Evolutionary conservation across 2,113 vertebrate species (phyloP).

Genomic region (Entosphenus tridentatus): DNA sequence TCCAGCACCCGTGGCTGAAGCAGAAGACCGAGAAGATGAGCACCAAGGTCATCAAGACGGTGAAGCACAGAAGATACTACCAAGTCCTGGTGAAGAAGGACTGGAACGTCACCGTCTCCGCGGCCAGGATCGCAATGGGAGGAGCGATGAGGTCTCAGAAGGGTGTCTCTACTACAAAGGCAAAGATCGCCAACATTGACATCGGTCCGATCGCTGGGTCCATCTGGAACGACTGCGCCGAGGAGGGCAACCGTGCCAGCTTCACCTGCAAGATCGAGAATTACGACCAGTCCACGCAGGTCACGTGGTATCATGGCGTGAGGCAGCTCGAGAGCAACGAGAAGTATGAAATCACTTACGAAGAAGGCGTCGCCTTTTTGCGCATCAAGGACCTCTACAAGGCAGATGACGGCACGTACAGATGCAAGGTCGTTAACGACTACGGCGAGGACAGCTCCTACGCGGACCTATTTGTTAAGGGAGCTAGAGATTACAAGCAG

Average conservation of each 20-base stretch:
- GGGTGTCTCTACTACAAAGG: slow-evolving; percentile 61
- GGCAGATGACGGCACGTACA: slow-evolving; percentile 76
- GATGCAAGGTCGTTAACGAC: slow-evolving; percentile 80
- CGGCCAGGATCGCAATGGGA: slow-evolving; percentile 63
- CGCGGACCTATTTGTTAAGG: slow-evolving; percentile 58
- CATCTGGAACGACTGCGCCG: slow-evolving; percentile 38
- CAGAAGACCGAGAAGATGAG: slow-evolving; percentile 45
- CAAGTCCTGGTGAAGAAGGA: slow-evolving; percentile 68
- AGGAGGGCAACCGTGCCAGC: slow-evolving; percentile 52
- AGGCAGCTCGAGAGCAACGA: slow-evolving; percentile 60
- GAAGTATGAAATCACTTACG: slow-evolving; percentile 71
- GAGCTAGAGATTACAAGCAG: slow-evolving; percentile 56
- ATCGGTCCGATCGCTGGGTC: slow-evolving; percentile 68
- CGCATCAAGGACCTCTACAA: slow-evolving; percentile 52
- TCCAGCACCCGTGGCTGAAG: slow-evolving; percentile 61
- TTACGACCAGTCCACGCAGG: slow-evolving; percentile 71
- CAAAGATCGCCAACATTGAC: slow-evolving; percentile 82
- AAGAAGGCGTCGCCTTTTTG: slow-evolving; percentile 67
- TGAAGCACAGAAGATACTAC: slow-evolving; percentile 78
- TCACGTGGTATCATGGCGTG: slow-evolving; percentile 92
- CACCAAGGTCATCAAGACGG: slow-evolving; percentile 45
- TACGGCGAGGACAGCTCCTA: slow-evolving; percentile 89
- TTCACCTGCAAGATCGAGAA: slow-evolving; percentile 76
- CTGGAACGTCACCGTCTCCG: slow-evolving; percentile 64
- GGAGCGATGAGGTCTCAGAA: slow-evolving; percentile 66